Evolutionary conservation across 2,888 invertebrate genomes (phyloP), one percentile per base, ranked within the genome.

Genomic region (Drosophila anomelani): DNA sequence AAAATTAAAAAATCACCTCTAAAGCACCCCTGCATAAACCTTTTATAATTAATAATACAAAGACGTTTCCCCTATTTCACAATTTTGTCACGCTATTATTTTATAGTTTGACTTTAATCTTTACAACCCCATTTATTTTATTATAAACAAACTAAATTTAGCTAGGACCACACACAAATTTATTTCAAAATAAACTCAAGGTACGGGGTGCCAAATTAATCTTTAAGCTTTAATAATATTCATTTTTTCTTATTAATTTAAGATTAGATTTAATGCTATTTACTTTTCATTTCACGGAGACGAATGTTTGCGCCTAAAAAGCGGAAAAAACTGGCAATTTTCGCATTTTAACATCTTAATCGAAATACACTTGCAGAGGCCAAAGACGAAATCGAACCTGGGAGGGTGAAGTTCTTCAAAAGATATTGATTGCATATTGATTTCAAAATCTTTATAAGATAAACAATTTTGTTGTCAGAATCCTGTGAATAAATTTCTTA

Each of bases 251-350:
- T 17, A 13, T 32, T 51, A 2, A 20, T 13, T 51, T 13, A 34
- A 51, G 49, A 51, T 51, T 34, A 51, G 34, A 51, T 51, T 51
- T 49, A 7, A 4, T 4, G 7, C 49, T 7, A 32, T 49, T 49
- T 20, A 9, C 8, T 51, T 34, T 51, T 47, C 12, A 32, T 32
- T 49, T 49, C 32, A 49, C 13, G 1, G 12, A 20, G 13, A 9
- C 34, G 20, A 29, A 34, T 20, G 13, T 34, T 13, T 9, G 13
- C 20, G 51, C 32, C 32, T 49, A 8, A 20, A 49, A 44, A 49
- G 49, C 32, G 51, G 34, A 49, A 20, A 13, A 49, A 49, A 49
- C 49, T 17, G 49, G 32, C 4, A 4, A 34, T 13, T 34, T 34
- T 17, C 4, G 32, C 49, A 20, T 34, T 20, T 32, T 47, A 5